Conservation (phyloP, 2,888 invertebrate species). For the Drosophila algonquin region DNA sequence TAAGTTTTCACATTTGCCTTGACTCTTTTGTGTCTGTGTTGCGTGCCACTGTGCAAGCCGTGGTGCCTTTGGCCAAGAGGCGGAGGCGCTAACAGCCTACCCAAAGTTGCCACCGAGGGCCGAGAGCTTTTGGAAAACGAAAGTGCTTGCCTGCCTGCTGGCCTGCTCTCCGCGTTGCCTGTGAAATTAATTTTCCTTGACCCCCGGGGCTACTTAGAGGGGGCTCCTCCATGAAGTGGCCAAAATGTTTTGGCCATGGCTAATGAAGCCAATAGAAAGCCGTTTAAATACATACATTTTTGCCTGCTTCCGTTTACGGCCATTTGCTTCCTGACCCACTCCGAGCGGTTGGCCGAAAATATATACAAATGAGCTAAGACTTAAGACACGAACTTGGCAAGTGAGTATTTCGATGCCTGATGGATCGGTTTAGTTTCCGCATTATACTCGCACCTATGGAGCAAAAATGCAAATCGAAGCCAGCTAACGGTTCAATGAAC, state of each 20-base stretch:
- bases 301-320: conserved; percentile 57
- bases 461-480: conserved; percentile 43
- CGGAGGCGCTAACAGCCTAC: conserved; percentile 56
- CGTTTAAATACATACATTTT: conserved; percentile 42
- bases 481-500: conserved; percentile 66
- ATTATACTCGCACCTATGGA: conserved; percentile 45
- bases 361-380: conserved; percentile 66
- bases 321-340: conserved; percentile 63
- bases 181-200: conserved; percentile 47
- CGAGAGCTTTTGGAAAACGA: conserved; percentile 54
- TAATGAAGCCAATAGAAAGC: conserved; percentile 38
- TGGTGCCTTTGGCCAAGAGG: conserved; percentile 7
- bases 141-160: conserved; percentile 47
- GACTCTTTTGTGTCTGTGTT: background rate
- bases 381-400: conserved; percentile 67
- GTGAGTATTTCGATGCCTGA: conserved; percentile 26
- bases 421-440: conserved; percentile 51
- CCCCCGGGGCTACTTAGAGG: conserved; percentile 10
- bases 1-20: background rate
- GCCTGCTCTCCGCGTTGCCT: conserved; percentile 5
- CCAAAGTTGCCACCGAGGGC: conserved; percentile 60
- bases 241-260: conserved; percentile 19
- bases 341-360: background rate
- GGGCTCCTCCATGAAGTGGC: conserved; percentile 21
- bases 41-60: conserved; percentile 17